Evolutionary conservation across 2,888 invertebrate species (phyloP), one percentile per base, ranked within the genome.

Genomic region (Cataglyphis albicans): DNA sequence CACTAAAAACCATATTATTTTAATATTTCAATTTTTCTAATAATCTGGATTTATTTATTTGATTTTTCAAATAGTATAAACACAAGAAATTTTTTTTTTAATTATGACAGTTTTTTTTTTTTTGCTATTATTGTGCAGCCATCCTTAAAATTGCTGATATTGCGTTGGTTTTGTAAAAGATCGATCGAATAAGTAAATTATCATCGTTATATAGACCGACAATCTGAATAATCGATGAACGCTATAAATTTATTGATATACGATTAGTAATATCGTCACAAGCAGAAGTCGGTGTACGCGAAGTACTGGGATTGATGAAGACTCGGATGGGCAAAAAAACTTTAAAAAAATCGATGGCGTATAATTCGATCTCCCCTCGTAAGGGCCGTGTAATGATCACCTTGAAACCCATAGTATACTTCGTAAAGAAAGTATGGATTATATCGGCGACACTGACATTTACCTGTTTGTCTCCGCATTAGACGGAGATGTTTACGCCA

Each of bases 401-500:
- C 25, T 72, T 18, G 15, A 21, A 52, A n/a, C 72, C 44, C 18
- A 10, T 25, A 18, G 59, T 61, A 72, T 59, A 72, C 44, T 59
- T 72, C 12, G 0, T 44, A 18, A 12, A 4, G 59, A 72, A 12
- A 44, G 59, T 38, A 35, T 18, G 72, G 41, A 72, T 80, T 72
- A 52, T 52, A 72, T 44, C 72, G 25, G 44, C 70, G 44, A 76
- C 41, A 32, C 25, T 44, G 78, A 61, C 59, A 35, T 61, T 72
- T 18, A 35, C 32, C 44, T 72, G 78, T 80, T 61, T 80, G 78
- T 72, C 78, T 57, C 21, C 59, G 72, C 35, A 72, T 78, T 78
- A 70, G 59, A 21, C 68, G 10, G 32, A 21, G 25, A 18, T 35
- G n/a, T 59, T 59, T 48, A n/a, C 25, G 32, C 59, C 35, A 32